phyloP scores from a whole-genome alignment of 92 coral and sea anemone genomes.

The Diadumene lineata region DNA sequence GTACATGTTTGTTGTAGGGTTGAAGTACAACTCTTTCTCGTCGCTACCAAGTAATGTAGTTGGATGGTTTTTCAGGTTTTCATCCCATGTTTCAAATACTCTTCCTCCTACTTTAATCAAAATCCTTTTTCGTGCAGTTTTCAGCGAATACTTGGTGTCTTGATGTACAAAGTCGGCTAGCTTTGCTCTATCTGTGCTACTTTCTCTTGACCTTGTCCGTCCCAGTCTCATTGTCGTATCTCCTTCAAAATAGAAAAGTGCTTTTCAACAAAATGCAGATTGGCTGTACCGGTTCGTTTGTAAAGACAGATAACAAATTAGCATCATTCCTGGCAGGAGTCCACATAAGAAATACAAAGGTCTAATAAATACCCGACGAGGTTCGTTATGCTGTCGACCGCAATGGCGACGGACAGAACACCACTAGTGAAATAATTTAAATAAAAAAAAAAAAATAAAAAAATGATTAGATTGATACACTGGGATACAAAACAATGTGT shows the following conservation, averaged over 20 bases:
- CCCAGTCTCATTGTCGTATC: not conserved
- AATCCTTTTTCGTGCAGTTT: conserved; percentile 26
- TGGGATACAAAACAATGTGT: too few relatives aligned
- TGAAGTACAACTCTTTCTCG: conserved; percentile 68
- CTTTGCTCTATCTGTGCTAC: not conserved
- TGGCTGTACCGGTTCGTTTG: not conserved
- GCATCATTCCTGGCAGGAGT: not conserved
- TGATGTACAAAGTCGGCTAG: too few relatives aligned
- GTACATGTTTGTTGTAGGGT: conserved; percentile 54
- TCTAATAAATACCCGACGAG: conserved; percentile 8
- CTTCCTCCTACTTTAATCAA: conserved; percentile 67
- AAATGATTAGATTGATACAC: too few relatives aligned
- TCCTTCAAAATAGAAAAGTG: not conserved
- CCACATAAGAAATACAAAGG: conserved; percentile 4
- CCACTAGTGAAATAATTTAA: conserved; percentile 1
- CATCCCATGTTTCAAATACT: conserved; percentile 74
- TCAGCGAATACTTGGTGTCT: not conserved
- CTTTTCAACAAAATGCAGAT: not conserved
- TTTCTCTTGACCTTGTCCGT: not conserved
- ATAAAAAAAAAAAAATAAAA: too few relatives aligned
- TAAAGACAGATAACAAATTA: not conserved
- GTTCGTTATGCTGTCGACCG: not conserved
- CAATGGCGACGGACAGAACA: conserved; percentile 1
- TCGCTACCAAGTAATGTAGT: conserved; percentile 69
- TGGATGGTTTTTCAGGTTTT: conserved; percentile 64